Evolutionary conservation across 2,797 vertebrate genomes (phyloP).

Genomic region (Clarias platycephalus): DNA sequence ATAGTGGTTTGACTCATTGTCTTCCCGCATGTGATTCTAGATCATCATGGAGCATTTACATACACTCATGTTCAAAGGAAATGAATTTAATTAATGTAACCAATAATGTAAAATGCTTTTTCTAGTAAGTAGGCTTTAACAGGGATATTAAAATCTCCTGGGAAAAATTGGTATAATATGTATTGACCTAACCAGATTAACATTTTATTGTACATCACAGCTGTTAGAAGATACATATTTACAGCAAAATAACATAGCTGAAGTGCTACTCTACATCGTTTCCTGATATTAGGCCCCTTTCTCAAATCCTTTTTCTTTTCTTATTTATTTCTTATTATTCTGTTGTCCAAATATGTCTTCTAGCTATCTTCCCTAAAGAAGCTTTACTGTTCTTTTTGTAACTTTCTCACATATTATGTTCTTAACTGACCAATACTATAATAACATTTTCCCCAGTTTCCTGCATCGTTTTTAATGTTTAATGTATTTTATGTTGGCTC

Average conservation of each 20-base stretch:
- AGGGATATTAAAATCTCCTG: background rate
- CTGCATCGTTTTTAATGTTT: background rate
- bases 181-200: constrained; percentile 5
- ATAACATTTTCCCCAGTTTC: background rate
- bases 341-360: background rate
- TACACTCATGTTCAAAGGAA: constrained; percentile 54
- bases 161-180: background rate
- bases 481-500: background rate
- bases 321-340: constrained; percentile 1
- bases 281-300: constrained; percentile 32
- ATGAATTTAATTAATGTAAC: constrained; percentile 2
- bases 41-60: constrained; percentile 57
- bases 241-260: constrained; percentile 11
- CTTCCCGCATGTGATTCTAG: constrained; percentile 76
- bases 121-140: constrained; percentile 13
- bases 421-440: constrained; percentile 9
- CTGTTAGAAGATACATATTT: constrained; percentile 5
- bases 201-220: background rate
- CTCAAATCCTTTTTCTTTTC: constrained; percentile 20
- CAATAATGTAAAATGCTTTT: background rate
- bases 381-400: constrained; percentile 1
- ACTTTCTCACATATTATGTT: constrained; percentile 1
- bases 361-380: background rate
- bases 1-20: constrained; percentile 78
- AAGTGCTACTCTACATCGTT: background rate